These are phyloP conservation scores for Apeltes quadracus DNA, from an alignment of 2,113 vertebrate genomes.

Conservation along the genomic window DNA sequence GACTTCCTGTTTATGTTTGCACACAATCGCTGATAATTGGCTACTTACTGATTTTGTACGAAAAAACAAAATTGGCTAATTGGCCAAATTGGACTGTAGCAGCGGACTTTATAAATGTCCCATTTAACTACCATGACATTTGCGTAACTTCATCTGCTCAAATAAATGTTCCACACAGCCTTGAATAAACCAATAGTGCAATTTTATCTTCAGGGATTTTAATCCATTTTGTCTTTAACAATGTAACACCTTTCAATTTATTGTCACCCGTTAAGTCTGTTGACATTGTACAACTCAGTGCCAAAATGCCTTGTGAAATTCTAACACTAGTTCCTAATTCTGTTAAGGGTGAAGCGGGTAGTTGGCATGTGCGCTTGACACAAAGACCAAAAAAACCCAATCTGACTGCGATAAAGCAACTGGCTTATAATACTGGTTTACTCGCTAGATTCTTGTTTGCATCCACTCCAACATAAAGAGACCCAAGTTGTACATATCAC, in stretches of 20 bases:
- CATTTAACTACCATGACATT: background rate
- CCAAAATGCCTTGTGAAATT: too few species aligned
- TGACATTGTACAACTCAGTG: conserved; percentile 15
- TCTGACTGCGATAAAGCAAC: too few species aligned
- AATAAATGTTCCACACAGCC: background rate
- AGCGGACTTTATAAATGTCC: background rate
- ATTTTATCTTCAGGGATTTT: background rate
- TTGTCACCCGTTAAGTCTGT: background rate
- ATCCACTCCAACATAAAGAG: background rate
- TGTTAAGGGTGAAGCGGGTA: background rate
- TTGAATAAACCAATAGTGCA: background rate
- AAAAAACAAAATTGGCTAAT: background rate
- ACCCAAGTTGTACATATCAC: background rate
- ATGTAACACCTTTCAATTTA: background rate
- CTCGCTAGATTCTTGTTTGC: background rate
- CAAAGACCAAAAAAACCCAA: background rate
- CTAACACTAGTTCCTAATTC: conserved; percentile 5
- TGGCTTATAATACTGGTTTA: background rate
- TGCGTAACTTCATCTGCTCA: background rate
- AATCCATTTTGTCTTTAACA: background rate
- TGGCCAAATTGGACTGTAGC: background rate
- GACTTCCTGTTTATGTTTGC: background rate
- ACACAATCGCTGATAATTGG: background rate
- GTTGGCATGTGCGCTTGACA: background rate
- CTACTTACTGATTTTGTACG: background rate